Evolutionary conservation across 2,888 invertebrate species (phyloP).

Genomic region (Dryadula phaetusa): DNA sequence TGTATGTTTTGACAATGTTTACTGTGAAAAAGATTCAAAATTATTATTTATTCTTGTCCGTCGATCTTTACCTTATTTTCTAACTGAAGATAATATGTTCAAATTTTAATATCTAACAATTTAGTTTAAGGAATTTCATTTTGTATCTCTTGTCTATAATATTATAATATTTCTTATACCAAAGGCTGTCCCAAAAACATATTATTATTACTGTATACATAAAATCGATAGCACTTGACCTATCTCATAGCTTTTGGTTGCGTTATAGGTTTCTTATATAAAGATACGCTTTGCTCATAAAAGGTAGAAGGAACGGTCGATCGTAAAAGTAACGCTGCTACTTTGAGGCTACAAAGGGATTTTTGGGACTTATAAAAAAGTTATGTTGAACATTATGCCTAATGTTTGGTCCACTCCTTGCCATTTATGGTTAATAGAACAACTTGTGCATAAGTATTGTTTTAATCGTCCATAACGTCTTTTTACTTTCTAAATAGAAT

Average conservation of each 20-base stretch:
- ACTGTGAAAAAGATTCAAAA: neutral
- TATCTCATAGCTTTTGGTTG: constrained; percentile 27
- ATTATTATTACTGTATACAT: constrained; percentile 30
- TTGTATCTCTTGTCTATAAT: neutral
- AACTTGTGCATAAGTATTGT: neutral
- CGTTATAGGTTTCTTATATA: constrained; percentile 28
- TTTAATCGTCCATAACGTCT: neutral
- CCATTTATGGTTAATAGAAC: constrained; percentile 15
- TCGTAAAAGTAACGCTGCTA: constrained; percentile 44
- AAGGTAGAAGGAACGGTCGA: constrained; percentile 30
- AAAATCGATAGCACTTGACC: constrained; percentile 40
- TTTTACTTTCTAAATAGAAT: neutral
- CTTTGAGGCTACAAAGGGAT: constrained; percentile 40
- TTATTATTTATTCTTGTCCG: neutral
- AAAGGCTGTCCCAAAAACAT: constrained; percentile 26
- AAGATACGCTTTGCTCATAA: constrained; percentile 31
- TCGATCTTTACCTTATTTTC: neutral
- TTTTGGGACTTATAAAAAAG: constrained; percentile 39
- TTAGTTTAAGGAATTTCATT: constrained; percentile 8
- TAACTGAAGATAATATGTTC: neutral
- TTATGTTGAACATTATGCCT: constrained; percentile 35
- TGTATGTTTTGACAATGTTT: constrained; percentile 80
- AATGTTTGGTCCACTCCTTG: constrained; percentile 27
- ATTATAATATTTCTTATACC: neutral
- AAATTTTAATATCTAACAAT: neutral